Base-by-base conservation (phyloP, 1,140 invertebrate genomes). In the Pseudomyrmex gracilis region DNA sequence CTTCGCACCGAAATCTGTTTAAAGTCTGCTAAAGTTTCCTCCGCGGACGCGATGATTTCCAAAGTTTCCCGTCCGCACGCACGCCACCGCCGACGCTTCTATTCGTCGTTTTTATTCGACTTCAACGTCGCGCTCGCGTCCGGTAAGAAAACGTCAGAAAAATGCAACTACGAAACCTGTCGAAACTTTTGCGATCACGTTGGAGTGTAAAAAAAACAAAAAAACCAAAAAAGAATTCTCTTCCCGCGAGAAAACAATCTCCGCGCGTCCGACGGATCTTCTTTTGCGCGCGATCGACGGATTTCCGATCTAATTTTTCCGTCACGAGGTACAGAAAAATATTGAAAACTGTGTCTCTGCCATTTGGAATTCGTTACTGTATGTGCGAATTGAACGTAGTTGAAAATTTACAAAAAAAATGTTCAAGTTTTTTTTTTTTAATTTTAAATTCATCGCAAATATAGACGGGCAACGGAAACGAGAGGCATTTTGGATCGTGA, bases 111-210 rank as follows among this genome's bases (percentile, higher is more conserved):
- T 53, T 22, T 34, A 34, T 17, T 63, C 45, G 47, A n/a, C 73
- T 76, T 76, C 51, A 60, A 55, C 24, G 63, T 68, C 17, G 47
- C 60, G 17, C n/a, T 22, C 51, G 49, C 49, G 66, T 68, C 49
- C 49, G 13, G 17, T 15, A 43, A 63, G 2, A 10, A 58, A 49
- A 57, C 49, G 76, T 80, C 76, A 49, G 53, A 53, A 13, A 49
- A 57, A 45, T 47, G 66, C 76, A 55, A 70, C 15, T 22, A 43
- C 15, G 74, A 15, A 9, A 34, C 34, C 74, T 22, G 53, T 80
- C 66, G 76, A 71, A 80, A 80, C 76, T 80, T 80, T 80, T 55
- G 76, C 53, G 76, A 80, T 71, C 53, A 15, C 49, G 47, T 53
- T 15, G 15, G 22, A 17, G 22, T 4, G 24, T 12, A 51, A 51